Conservation (phyloP, 2,888 invertebrate species). For the Matsumyia berberina region DNA sequence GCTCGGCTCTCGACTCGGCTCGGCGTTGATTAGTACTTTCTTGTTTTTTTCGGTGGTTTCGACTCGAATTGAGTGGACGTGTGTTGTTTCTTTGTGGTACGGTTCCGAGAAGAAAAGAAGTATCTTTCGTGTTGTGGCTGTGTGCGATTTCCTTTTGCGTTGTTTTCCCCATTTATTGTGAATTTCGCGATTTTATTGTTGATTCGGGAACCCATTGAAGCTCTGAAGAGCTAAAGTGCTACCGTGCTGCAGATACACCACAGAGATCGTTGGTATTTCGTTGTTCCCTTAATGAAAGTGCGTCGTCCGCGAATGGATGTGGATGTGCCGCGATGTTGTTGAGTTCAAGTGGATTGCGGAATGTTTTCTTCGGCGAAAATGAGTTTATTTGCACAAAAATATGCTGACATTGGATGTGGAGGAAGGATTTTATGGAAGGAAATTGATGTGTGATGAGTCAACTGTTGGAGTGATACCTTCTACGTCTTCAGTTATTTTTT, state of each 20-base stretch:
- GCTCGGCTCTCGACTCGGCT: neutral
- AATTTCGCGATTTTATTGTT: constrained; percentile 43
- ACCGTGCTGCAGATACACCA: neutral
- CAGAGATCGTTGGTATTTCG: constrained; percentile 33
- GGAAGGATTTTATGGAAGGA: neutral
- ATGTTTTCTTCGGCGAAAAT: constrained; percentile 20
- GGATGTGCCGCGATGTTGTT: constrained; percentile 13
- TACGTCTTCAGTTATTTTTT: neutral
- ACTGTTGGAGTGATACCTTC: no score
- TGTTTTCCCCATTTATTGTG: constrained; percentile 44
- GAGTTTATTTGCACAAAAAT: constrained; percentile 20
- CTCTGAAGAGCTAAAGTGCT: constrained; percentile 16
- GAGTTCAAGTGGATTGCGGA: constrained; percentile 65
- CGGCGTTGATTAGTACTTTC: constrained; percentile 32
- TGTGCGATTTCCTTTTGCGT: constrained; percentile 45
- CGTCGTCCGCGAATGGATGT: constrained; percentile 38
- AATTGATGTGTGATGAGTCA: constrained; percentile 4
- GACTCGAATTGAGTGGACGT: constrained; percentile 9
- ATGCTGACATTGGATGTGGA: neutral
- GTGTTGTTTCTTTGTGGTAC: constrained; percentile 6
- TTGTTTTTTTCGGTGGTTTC: constrained; percentile 7
- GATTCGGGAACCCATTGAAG: constrained; percentile 22
- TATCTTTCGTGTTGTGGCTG: neutral
- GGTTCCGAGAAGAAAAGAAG: constrained; percentile 4
- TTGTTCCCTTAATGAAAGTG: constrained; percentile 51